Evolutionary conservation across 2,888 invertebrate genomes (phyloP).

Genomic region (Formica aserva): DNA sequence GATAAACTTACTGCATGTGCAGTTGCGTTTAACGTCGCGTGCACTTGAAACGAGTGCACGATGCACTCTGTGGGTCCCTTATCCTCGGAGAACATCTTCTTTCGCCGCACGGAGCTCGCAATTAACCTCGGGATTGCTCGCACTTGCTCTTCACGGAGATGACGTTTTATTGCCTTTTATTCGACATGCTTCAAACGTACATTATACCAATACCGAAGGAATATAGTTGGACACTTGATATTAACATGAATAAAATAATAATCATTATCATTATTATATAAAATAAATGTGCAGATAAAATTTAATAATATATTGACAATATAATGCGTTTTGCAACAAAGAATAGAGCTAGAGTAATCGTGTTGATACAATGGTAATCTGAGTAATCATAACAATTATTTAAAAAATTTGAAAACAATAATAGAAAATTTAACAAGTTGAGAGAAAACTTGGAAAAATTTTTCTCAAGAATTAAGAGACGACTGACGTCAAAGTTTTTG

Average conservation of each 20-base stretch:
- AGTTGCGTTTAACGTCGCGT: conserved; percentile 67
- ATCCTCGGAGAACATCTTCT: conserved; percentile 67
- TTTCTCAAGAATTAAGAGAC: background rate
- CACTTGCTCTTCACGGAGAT: background rate
- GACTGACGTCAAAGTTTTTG: background rate
- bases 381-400: background rate
- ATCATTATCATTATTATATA: background rate
- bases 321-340: background rate
- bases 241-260: conserved; percentile 14
- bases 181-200: background rate
- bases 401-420: background rate
- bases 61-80: conserved; percentile 49
- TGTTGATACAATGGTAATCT: background rate
- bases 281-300: background rate
- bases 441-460: background rate
- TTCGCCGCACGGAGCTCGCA: conserved; percentile 20
- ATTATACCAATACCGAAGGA: background rate
- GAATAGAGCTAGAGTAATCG: background rate
- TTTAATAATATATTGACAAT: background rate
- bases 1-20: conserved; percentile 3
- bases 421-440: too few species aligned
- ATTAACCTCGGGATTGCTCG: conserved; percentile 10
- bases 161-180: background rate
- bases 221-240: background rate
- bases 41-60: conserved; percentile 51